Conservation (phyloP, 2,113 vertebrate species). For the Cynopterus brachyotis region DNA sequence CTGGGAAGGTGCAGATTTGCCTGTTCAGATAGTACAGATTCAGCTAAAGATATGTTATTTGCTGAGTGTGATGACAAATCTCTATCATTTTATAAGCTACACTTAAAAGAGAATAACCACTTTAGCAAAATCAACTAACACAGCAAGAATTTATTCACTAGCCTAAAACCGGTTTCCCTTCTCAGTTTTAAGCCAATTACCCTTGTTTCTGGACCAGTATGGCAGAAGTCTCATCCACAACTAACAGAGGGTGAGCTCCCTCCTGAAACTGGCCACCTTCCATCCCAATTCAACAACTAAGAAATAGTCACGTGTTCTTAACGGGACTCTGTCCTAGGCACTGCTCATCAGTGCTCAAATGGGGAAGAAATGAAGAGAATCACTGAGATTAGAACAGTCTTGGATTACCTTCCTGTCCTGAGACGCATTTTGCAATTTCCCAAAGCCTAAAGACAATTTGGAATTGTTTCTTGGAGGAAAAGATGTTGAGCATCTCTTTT, state of each 20-base stretch:
- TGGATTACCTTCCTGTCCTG: background rate
- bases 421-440: background rate
- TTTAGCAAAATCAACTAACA: background rate
- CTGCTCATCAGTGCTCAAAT: background rate
- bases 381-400: background rate
- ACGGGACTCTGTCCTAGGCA: background rate
- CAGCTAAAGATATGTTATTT: background rate
- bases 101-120: background rate
- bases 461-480: background rate
- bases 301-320: background rate
- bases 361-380: background rate
- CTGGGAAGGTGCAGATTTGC: background rate
- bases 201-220: background rate
- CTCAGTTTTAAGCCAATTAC: background rate
- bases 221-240: background rate
- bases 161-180: background rate
- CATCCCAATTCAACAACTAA: background rate
- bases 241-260: fast-evolving
- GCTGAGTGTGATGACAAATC: background rate
- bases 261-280: fast-evolving
- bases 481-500: background rate
- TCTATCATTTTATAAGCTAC: background rate
- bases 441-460: background rate
- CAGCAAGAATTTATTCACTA: background rate
- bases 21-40: background rate